Evolutionary conservation across 2,113 vertebrate species (phyloP).

Genomic region (Turdus rufiventris): DNA sequence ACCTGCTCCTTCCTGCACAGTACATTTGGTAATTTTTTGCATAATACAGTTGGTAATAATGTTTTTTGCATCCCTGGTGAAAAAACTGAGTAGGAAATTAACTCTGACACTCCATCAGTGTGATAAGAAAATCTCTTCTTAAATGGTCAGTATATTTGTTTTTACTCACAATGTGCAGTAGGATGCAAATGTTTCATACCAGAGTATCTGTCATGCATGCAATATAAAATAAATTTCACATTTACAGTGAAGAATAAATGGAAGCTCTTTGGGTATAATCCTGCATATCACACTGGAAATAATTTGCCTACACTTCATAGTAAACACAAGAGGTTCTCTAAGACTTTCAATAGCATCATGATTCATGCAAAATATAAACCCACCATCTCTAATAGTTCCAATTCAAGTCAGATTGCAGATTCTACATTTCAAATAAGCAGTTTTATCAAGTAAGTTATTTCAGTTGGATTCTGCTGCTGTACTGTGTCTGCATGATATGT

Average conservation of each 20-base stretch:
- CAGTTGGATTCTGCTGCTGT: not conserved
- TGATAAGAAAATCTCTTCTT: not conserved
- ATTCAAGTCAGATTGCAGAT: not conserved
- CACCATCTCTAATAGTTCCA: not conserved
- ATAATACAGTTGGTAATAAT: not conserved
- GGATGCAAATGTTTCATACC: not conserved
- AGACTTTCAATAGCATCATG: not conserved
- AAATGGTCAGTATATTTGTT: not conserved
- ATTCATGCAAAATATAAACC: constrained; percentile 5
- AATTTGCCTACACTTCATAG: not conserved
- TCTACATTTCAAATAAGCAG: not conserved
- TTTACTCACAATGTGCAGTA: not conserved
- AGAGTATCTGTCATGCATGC: not conserved
- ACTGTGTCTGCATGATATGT: not conserved
- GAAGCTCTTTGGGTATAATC: not conserved
- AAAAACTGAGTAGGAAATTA: not conserved
- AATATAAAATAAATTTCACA: not conserved
- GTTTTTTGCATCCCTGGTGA: not conserved
- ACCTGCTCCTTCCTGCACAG: not conserved
- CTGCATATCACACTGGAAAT: not conserved
- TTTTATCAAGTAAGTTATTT: not conserved
- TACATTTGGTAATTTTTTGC: not conserved
- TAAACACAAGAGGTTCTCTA: not conserved
- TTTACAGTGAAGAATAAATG: not conserved
- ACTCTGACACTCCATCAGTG: not conserved